A percentile compares a stretch with the other conserved stretches of the same genome.
Conservation (phyloP, 2,113 vertebrate species). For the western clawed frog (Xenopus tropicalis) region UCB_Xtro_10.0 CM004445.2:109603001-109603500, state of each 20-base stretch:
- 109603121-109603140: slow-evolving; percentile 74
- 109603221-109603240: slow-evolving; percentile 34
- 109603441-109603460: neutral
- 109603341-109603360: slow-evolving; percentile 58
- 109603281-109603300: slow-evolving; percentile 74
- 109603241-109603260: slow-evolving; percentile 58
- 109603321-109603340: slow-evolving; percentile 49
- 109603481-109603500: slow-evolving; percentile 14
- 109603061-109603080: slow-evolving; percentile 64
- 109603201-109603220: slow-evolving; percentile 49
- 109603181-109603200: slow-evolving; percentile 31
- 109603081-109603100: slow-evolving; percentile 56
- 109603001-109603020: slow-evolving; percentile 76
- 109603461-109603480: slow-evolving; percentile 45
- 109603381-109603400: slow-evolving; percentile 38
- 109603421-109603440: neutral
- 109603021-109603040: slow-evolving; percentile 88
- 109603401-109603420: slow-evolving; percentile 49
- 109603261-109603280: slow-evolving; percentile 81
- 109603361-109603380: slow-evolving; percentile 17
- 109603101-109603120: slow-evolving; percentile 84
- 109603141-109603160: slow-evolving; percentile 86
- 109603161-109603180: slow-evolving; percentile 73
- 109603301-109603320: slow-evolving; percentile 51
- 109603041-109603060: slow-evolving; percentile 76